Conservation (phyloP, 2,797 vertebrate species). For the Thunnus albacares region DNA sequence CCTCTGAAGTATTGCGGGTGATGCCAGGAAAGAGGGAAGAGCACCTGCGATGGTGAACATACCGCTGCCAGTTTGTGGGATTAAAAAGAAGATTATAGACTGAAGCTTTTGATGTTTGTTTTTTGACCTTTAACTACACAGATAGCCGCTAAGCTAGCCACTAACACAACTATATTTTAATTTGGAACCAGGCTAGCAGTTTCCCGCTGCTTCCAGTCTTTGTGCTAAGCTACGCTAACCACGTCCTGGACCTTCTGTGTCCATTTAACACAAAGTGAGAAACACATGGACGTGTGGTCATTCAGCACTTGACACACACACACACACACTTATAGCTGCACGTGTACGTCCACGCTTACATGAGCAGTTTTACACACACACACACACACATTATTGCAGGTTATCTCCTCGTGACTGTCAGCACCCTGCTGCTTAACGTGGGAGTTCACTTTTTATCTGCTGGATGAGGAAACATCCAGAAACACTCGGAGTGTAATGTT, state of each 20-base stretch:
- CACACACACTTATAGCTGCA: neutral
- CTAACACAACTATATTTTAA: too few relatives aligned
- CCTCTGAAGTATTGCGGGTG: too few relatives aligned
- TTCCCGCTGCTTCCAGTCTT: neutral
- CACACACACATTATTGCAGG: neutral
- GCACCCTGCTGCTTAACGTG: slow-evolving; percentile 23
- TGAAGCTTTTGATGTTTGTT: too few relatives aligned
- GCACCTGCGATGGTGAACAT: too few relatives aligned
- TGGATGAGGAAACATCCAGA: slow-evolving; percentile 27
- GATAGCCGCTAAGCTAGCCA: too few relatives aligned
- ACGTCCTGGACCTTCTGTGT: neutral
- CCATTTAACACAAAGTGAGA: neutral
- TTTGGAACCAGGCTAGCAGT: slow-evolving; percentile 4
- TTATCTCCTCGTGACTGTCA: slow-evolving; percentile 40
- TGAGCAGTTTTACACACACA: neutral
- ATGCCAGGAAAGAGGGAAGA: too few relatives aligned
- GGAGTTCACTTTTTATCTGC: slow-evolving; percentile 35
- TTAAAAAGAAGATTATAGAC: too few relatives aligned
- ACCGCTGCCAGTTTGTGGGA: too few relatives aligned
- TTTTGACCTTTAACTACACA: too few relatives aligned
- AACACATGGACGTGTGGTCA: neutral
- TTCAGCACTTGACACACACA: neutral
- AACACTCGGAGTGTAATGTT: slow-evolving; percentile 5
- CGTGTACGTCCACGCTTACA: neutral
- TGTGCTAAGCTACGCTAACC: slow-evolving; percentile 20